Conservation (phyloP, 2,888 invertebrate genomes). For the Teleiodes luculella region DNA sequence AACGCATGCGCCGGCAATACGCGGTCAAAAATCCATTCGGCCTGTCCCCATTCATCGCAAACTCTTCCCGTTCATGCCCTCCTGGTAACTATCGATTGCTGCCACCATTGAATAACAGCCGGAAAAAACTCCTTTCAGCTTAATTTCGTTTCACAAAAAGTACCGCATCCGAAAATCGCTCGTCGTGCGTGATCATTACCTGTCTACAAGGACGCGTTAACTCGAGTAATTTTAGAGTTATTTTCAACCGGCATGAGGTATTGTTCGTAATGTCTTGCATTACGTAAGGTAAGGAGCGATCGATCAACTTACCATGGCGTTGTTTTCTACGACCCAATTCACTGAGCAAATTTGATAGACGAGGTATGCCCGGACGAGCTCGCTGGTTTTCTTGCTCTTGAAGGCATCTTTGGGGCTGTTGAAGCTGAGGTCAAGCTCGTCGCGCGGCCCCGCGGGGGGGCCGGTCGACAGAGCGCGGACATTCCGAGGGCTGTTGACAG, state of each 20-base stretch:
- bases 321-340: conserved; percentile 92
- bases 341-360: conserved; percentile 95
- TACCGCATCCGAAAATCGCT: conserved; percentile 16
- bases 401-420: conserved; percentile 94
- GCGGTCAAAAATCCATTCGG: conserved; percentile 39
- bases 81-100: conserved; percentile 20
- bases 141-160: neutral
- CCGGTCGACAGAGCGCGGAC: conserved; percentile 52
- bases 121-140: neutral
- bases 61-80: conserved; percentile 26
- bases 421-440: conserved; percentile 91
- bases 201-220: conserved; percentile 42
- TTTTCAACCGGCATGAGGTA: conserved; percentile 39
- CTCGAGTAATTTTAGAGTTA: conserved; percentile 44
- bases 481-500: conserved; percentile 55
- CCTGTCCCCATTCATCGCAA: conserved; percentile 39
- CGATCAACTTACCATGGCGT: conserved; percentile 88
- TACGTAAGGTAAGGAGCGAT: conserved; percentile 57
- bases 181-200: conserved; percentile 25
- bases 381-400: conserved; percentile 96
- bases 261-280: conserved; percentile 30
- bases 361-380: conserved; percentile 92
- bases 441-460: conserved; percentile 51
- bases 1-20: conserved; percentile 22
- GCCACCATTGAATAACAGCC: neutral